phyloP scores from a whole-genome alignment of 1,140 invertebrate genomes.

The Trinorchestia longiramus region DNA sequence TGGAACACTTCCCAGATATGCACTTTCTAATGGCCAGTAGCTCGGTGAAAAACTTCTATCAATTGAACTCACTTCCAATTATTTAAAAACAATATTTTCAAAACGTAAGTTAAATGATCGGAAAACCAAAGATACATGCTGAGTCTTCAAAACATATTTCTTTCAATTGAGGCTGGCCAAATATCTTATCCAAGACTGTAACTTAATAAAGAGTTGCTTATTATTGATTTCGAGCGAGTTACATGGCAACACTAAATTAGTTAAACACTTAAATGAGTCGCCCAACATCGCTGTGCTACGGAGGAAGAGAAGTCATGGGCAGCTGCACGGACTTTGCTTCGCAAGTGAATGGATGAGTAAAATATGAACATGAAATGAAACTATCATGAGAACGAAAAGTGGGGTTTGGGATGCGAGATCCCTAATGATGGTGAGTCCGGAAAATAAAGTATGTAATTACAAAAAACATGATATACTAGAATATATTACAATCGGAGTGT shows the following conservation, averaged over 20 bases:
- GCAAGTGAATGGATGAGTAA: not conserved
- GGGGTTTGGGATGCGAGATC: not conserved
- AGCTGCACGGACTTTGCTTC: not conserved
- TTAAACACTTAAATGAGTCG: not conserved
- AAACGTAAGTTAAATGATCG: not conserved
- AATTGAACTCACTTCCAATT: not conserved
- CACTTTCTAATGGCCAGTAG: not conserved
- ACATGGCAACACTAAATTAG: not conserved
- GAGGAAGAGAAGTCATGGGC: not conserved
- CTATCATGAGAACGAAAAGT: not conserved
- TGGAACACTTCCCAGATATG: slow-evolving; percentile 7
- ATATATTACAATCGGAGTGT: not conserved
- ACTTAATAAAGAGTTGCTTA: not conserved
- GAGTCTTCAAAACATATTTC: not conserved
- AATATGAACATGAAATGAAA: not conserved
- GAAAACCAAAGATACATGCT: not conserved
- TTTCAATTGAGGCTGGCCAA: not conserved
- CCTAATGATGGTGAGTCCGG: not conserved
- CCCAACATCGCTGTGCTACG: not conserved
- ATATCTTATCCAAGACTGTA: not conserved
- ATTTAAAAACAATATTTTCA: not conserved
- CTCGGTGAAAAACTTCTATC: not conserved
- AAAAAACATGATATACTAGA: not conserved
- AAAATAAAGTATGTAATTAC: not conserved
- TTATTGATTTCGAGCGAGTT: not conserved